Percentiles rank a stretch among this genome's conserved stretches.
These are phyloP conservation scores for Whitmania pigra DNA, from an alignment of 1,140 invertebrate genomes.

Conservation along the genomic window DNA sequence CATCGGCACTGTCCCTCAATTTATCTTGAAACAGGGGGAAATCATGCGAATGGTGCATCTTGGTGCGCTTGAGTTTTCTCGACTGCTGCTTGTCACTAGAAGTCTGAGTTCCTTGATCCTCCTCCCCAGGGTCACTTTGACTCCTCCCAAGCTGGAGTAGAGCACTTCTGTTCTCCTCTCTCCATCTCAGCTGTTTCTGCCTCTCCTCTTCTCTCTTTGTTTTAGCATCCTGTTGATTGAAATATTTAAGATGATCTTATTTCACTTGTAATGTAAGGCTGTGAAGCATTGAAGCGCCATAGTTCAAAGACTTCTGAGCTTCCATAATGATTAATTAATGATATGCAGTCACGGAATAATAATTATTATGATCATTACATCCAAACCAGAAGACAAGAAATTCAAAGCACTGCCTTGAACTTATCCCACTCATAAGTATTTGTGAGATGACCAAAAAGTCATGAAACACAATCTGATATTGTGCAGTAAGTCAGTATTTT, in stretches of 20 bases:
- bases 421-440: not conserved
- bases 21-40: no score
- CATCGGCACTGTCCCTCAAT: no score
- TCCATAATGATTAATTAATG: not conserved
- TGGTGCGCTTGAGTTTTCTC: no score
- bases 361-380: not conserved
- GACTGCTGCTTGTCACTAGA: not conserved
- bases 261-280: no score
- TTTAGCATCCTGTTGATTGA: constrained; percentile 28
- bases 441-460: not conserved
- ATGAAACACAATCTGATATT: not conserved
- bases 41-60: no score
- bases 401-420: not conserved
- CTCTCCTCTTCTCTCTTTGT: constrained; percentile 32
- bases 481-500: not conserved
- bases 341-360: no score
- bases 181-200: constrained; percentile 32
- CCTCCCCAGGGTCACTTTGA: constrained; percentile 7
- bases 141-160: constrained; percentile 6
- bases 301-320: no score
- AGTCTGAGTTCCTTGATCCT: not conserved
- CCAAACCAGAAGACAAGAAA: not conserved
- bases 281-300: no score
- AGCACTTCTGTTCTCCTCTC: constrained; percentile 25
- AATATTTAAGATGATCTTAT: not conserved